phyloP scores from a whole-genome alignment of 2,888 invertebrate genomes.

The Agriotes lineatus region DNA sequence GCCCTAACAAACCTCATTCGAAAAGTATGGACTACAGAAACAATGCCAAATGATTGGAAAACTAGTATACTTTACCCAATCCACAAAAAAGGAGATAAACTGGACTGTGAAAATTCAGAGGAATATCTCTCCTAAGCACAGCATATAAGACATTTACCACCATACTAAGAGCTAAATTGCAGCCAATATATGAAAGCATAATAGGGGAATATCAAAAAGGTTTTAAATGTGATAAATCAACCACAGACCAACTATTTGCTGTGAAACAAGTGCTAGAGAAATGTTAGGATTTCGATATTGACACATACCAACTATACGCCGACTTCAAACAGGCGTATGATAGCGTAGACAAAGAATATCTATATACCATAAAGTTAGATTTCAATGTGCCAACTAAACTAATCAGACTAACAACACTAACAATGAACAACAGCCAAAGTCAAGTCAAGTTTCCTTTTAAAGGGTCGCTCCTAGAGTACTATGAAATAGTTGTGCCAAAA shows the following conservation, averaged over 20 bases:
- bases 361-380: no score
- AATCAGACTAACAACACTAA: no score
- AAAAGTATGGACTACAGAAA: background rate
- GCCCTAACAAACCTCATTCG: background rate
- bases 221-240: background rate
- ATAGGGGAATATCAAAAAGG: background rate
- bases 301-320: background rate
- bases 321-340: no score
- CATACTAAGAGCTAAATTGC: background rate
- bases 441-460: no score
- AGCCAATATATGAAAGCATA: background rate
- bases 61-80: background rate
- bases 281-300: background rate
- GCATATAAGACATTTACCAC: background rate
- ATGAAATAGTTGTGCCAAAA: no score
- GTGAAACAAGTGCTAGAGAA: background rate
- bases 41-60: no score
- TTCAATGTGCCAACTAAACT: no score
- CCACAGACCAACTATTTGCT: background rate
- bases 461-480: no score
- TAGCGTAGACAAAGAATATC: no score
- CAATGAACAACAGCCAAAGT: no score
- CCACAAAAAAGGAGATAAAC: background rate
- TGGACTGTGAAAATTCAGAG: no score
- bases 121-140: background rate